phyloP scores from a whole-genome alignment of 2,113 vertebrate genomes.

The Hemibagrus wyckioides region DNA sequence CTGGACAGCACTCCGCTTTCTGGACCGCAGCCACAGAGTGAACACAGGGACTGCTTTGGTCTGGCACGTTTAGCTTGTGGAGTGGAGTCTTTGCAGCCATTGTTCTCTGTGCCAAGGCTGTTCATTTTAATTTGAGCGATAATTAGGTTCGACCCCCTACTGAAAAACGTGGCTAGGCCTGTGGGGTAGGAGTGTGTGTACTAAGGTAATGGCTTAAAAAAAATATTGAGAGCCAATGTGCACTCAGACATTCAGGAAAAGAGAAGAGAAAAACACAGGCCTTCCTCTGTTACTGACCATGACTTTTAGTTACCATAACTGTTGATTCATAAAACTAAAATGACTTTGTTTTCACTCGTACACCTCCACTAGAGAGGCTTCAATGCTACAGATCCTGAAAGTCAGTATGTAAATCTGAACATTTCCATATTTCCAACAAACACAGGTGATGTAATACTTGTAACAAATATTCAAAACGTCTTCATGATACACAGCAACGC shows the following conservation, averaged over 20 bases:
- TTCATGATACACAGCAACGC: background rate
- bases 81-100: slow-evolving; percentile 56
- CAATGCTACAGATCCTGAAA: background rate
- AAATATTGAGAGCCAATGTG: slow-evolving; percentile 62
- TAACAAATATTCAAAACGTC: background rate
- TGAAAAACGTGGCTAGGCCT: slow-evolving; percentile 45
- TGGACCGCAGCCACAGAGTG: slow-evolving; percentile 32
- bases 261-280: slow-evolving; percentile 55
- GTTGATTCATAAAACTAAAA: background rate
- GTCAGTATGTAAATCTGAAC: background rate
- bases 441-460: background rate
- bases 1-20: slow-evolving; percentile 1
- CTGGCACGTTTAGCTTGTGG: slow-evolving; percentile 56
- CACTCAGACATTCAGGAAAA: slow-evolving; percentile 62
- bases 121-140: slow-evolving; percentile 68
- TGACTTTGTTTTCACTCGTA: background rate
- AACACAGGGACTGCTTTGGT: slow-evolving; percentile 45
- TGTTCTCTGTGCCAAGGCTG: slow-evolving; percentile 60
- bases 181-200: slow-evolving; percentile 28
- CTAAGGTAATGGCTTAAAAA: slow-evolving; percentile 44
- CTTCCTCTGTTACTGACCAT: slow-evolving; percentile 55
- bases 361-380: background rate
- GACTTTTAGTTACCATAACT: slow-evolving; percentile 62
- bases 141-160: slow-evolving; percentile 64
- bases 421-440: background rate